Base-by-base conservation (phyloP, 2,888 invertebrate genomes). In the Drosophila recens region DNA sequence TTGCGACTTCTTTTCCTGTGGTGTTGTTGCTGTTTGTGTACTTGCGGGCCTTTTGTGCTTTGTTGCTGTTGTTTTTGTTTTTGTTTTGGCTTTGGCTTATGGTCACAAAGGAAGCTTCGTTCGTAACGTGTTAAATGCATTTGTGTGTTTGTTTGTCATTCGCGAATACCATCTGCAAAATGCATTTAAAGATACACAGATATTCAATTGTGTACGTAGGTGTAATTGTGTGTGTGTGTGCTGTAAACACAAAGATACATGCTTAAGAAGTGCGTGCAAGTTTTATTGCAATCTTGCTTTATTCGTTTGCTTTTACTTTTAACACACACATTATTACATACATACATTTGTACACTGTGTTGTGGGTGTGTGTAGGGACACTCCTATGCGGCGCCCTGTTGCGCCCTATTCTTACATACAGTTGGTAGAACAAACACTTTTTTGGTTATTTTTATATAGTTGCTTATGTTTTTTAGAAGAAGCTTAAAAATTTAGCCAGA, bases 61-160 rank as follows among this genome's bases (percentile, higher is more conserved):
- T 38, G 30, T 63, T 57, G 33, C 13, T 62, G 53, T 34, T 17
- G 17, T 17, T 17, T 17, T 17, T 58, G 42, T 45, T 54, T 56
- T 74, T 20, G 20, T 3, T 20, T 56, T 74, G 27, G 40, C 48
- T 56, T 63, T 48, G 38, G 40, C 30, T 43, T 48, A 43, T 53
- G 53, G 51, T 52, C 71, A 79, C 75, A 76, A 76, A 76, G 79
- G 75, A 79, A 66, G 66, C 70, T 62, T 58, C 58, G 62, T 40
- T 58, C 51, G 62, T 40, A 65, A 53, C 64, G 57, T 53, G 65
- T 62, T 57, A 36, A 73, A 57, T 61, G 56, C 56, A 64, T 49
- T 56, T 49, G 42, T 71, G 17, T 70, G 40, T 42, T 40, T 70
- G 43, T 38, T 36, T 69, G 61, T 57, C 61, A 61, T 38, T 71